Percentiles rank a stretch among this genome's conserved stretches.
Evolutionary conservation across 2,797 vertebrate species (phyloP).

Genomic region (Sebastes nivosus): DNA sequence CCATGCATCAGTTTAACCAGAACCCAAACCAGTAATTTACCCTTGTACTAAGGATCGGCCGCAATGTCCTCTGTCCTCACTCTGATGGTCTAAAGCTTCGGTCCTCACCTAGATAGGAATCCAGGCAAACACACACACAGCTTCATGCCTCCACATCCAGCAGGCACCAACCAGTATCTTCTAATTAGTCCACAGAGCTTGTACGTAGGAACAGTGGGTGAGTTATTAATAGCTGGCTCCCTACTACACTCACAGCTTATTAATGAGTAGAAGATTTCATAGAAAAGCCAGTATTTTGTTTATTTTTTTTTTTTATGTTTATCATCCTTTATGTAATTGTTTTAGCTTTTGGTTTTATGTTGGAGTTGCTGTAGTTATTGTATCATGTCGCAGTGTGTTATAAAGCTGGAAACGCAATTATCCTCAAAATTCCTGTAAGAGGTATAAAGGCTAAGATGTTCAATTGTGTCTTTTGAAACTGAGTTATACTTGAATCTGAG

Average conservation of each 20-base stretch:
- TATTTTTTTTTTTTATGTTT: background rate
- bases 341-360: background rate
- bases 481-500: background rate
- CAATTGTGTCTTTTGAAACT: background rate
- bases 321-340: background rate
- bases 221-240: conserved; percentile 23
- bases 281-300: background rate
- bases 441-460: background rate
- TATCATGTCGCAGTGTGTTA: background rate
- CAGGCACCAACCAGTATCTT: conserved; percentile 10
- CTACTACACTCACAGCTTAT: conserved; percentile 11
- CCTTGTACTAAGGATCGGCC: too few relatives aligned
- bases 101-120: too few relatives aligned
- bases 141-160: conserved; percentile 9
- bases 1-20: background rate
- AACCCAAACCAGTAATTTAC: background rate
- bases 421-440: too few relatives aligned
- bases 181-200: conserved; percentile 42
- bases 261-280: conserved; percentile 22
- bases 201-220: conserved; percentile 23
- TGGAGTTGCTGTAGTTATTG: background rate
- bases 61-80: too few relatives aligned
- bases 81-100: too few relatives aligned
- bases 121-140: background rate
- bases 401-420: background rate